Evolutionary conservation across 30 jellyfish, hydroid and myxozoan genomes (phyloP), one percentile per base, ranked within the genome.

Genomic region (Morbakka virulenta): DNA sequence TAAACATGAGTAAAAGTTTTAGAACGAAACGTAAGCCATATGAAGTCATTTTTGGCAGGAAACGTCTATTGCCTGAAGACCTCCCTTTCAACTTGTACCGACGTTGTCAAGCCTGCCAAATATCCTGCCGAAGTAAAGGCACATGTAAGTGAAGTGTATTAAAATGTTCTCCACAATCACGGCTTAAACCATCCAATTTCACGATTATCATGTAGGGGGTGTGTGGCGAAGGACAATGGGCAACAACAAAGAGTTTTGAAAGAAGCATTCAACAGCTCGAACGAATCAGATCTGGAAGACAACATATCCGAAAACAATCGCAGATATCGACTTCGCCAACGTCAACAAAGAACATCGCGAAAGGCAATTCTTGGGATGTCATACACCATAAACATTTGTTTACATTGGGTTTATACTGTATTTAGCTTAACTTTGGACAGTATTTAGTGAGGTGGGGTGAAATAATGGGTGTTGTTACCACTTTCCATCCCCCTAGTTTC

Each of bases 11-110:
- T 75, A 77, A 57, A 57, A 75, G 64, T 62, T 76, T 71, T 13
- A 64, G 25, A 61, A 76, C 82, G 24, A 76, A 76, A 62, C 48
- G 88, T 53, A 76, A 62, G 69, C 88, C 72, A 3, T 76, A 76
- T 62, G 49, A 33, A 64, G 76, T 32, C 4, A 26, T 26, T 24
- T 62, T 62, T 26, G 74, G 74, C 51, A 12, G 74, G 20, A 62
- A 62, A 24, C 74, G 50, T 4, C 50, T 62, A 4, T 62, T 62
- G 50, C 74, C 28, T 64, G 62, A 64, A 64, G 76, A 64, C 22
- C 71, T 57, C 76, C 63, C 28, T 27, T 26, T 64, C 50, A 2
- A 3, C 50, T 26, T 20, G n/a, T 28, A n/a, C n/a, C n/a, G n/a
- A n/a, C n/a, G n/a, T n/a, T 6, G 76, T 6, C 63, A 64, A 52